phyloP scores from a whole-genome alignment of 2,888 invertebrate genomes.

The Bhutanitis thaidina region DNA sequence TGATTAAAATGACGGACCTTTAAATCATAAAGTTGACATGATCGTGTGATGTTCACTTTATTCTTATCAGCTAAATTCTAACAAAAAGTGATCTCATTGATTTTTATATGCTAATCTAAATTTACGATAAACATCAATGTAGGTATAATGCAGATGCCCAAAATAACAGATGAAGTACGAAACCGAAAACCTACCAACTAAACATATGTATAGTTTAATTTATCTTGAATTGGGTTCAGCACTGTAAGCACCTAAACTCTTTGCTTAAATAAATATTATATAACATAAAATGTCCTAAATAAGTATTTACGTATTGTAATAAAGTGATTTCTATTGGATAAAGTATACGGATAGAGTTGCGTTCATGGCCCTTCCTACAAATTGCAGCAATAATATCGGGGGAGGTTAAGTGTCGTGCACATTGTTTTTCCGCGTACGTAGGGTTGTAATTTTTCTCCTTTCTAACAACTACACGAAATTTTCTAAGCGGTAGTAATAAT shows the following conservation, averaged over 20 bases:
- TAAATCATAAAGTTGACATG: slow-evolving; percentile 19
- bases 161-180: no score
- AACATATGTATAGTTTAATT: no score
- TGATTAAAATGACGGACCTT: slow-evolving; percentile 20
- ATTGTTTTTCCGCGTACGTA: slow-evolving; percentile 41
- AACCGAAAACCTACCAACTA: no score
- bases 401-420: slow-evolving; percentile 58
- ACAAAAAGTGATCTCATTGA: slow-evolving; percentile 5
- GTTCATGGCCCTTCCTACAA: slow-evolving; percentile 25
- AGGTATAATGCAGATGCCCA: not conserved
- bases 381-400: slow-evolving; percentile 54
- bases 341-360: slow-evolving; percentile 4
- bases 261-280: no score
- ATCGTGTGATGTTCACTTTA: slow-evolving; percentile 20
- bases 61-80: slow-evolving; percentile 14
- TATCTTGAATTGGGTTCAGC: no score
- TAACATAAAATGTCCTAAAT: no score
- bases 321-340: no score
- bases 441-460: slow-evolving; percentile 1
- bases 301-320: no score
- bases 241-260: no score
- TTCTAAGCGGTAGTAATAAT: no score
- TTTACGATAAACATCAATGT: slow-evolving; percentile 2
- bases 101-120: slow-evolving; percentile 13
- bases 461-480: no score